phyloP scores from a whole-genome alignment of 2,797 vertebrate species.

The Hypotaenidia philippensis region DNA sequence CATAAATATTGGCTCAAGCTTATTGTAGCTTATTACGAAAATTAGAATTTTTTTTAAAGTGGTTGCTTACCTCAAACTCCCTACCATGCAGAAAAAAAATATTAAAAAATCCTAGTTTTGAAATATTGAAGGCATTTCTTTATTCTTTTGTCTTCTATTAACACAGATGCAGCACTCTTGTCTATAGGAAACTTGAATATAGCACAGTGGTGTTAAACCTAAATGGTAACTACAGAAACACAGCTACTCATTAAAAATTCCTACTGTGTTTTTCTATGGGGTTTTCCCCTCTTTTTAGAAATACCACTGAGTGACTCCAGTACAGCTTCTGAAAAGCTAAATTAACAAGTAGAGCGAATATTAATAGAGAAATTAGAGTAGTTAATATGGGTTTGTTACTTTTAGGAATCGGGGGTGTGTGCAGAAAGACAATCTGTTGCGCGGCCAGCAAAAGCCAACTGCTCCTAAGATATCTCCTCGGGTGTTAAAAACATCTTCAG shows the following conservation, averaged over 20 bases:
- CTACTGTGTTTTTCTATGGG: background rate
- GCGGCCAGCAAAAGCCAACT: background rate
- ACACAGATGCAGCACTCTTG: background rate
- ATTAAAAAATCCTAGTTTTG: background rate
- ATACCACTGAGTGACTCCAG: background rate
- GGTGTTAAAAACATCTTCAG: background rate
- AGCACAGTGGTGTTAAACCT: background rate
- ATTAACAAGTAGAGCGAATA: background rate
- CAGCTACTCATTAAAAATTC: background rate
- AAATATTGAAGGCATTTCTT: background rate
- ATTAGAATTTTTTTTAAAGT: no score
- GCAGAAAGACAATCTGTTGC: background rate
- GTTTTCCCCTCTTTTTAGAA: background rate
- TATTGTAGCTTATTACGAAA: no score
- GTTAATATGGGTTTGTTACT: background rate
- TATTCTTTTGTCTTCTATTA: background rate
- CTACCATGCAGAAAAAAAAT: background rate
- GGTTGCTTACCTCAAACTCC: background rate
- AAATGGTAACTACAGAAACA: background rate
- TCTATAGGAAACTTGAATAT: background rate
- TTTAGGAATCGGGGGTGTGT: background rate
- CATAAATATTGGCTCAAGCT: background rate
- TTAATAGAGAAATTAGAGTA: background rate
- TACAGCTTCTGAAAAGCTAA: background rate
- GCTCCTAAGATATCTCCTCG: background rate